These are phyloP conservation scores for Clarias macrocephalus DNA, from an alignment of 2,113 vertebrate species.

Conservation along the genomic window DNA sequence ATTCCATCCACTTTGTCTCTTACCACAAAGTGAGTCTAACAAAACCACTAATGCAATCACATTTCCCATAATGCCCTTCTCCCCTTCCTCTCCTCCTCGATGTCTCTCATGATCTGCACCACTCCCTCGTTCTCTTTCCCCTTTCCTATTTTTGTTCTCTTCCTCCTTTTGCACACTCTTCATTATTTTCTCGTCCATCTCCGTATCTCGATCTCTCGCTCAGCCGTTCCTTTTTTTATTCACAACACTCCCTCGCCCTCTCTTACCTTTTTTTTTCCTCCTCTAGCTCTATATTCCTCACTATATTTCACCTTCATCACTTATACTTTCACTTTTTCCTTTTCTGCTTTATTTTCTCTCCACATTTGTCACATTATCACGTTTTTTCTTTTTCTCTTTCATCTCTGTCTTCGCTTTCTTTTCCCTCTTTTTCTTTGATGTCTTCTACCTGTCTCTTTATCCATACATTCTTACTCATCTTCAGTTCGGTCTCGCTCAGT, in stretches of 20 bases:
- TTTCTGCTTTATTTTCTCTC: not conserved
- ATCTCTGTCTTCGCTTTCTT: not conserved
- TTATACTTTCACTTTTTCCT: not conserved
- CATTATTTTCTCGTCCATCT: not conserved
- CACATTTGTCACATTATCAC: not conserved
- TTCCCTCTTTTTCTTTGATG: not conserved
- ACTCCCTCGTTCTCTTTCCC: not conserved
- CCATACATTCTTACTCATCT: no score
- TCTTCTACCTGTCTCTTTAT: no score
- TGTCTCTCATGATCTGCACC: not conserved
- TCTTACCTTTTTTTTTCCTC: not conserved
- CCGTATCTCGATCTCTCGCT: not conserved
- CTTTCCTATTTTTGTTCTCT: not conserved
- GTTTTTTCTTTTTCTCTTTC: not conserved
- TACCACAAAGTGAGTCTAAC: constrained; percentile 34
- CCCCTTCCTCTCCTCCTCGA: not conserved
- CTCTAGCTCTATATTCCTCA: not conserved
- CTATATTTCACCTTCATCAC: not conserved
- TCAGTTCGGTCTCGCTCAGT: no score
- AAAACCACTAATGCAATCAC: constrained; percentile 38
- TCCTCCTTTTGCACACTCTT: not conserved
- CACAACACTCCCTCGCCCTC: not conserved
- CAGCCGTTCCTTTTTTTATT: not conserved
- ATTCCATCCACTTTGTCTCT: constrained; percentile 21
- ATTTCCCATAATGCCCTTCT: not conserved